Base-by-base conservation (phyloP, 2,113 vertebrate species). In the Pithys albifrons region DNA sequence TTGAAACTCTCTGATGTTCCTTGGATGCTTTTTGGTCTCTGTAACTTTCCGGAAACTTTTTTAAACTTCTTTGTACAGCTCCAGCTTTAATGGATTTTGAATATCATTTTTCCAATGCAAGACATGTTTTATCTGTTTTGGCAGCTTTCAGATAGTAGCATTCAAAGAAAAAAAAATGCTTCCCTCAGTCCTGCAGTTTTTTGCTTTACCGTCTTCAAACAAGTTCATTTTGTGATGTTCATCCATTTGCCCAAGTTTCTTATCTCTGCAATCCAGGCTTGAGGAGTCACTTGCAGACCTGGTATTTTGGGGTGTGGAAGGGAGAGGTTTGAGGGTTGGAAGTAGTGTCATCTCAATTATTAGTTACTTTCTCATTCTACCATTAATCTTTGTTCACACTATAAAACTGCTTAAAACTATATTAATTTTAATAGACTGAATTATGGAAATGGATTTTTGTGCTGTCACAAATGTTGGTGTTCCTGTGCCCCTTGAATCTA, bases 191-290 rank as follows among this genome's bases (percentile, higher is more conserved):
- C 58, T 94, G 72, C 8, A 9, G 0, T 12, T 92, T 94, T 95
- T 61, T 91, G 55, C 96, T 95, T 91, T 81, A 82, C 64, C 6
- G 0, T 85, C 93, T 97, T 95, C 96, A 97, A 95, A 97, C 79
- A 89, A 95, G 65, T 86, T 94, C 51, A 94, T 96, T 94, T 95
- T 91, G 78, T 93, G 49, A n/a, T 74, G 48, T 76, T 94, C 65
- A 48, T 80, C 69, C 71, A 6, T 85, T 89, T 92, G 27, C 74
- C 54, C 66, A 79, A 82, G 66, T 96, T 94, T 65, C 93, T 97
- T 97, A 97, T 97, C 96, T 96, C 79, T 70, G 37, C 52, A 49
- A 94, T 96, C 95, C 96, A 96, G 97, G 70, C 93, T 92, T 15
- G 46, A 73, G 69, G 29, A 84, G 85, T 96, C 31, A 8, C 51